Conservation (phyloP, 2,797 vertebrate species). For the Ceyx erithaca region DNA sequence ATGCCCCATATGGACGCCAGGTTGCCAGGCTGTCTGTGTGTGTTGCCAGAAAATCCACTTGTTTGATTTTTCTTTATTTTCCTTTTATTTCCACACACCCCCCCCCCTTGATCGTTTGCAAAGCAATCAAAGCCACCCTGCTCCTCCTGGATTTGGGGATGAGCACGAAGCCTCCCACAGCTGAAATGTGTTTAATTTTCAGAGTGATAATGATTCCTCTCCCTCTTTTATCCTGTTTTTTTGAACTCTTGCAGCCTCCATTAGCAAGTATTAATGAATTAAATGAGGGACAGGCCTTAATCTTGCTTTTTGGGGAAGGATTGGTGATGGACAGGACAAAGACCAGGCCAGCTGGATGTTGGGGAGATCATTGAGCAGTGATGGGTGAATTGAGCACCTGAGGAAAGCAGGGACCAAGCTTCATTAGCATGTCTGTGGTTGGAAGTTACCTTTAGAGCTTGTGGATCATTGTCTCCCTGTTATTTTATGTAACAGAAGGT, state of each 20-base stretch:
- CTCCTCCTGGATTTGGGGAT: not conserved
- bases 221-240: not conserved
- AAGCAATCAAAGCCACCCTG: not conserved
- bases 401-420: not conserved
- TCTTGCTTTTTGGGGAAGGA: not conserved
- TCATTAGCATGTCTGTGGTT: accelerated
- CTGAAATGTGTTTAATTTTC: slow-evolving; percentile 7
- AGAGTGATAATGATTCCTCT: not conserved
- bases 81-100: not conserved
- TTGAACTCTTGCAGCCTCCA: not conserved
- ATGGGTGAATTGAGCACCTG: not conserved
- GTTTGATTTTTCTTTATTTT: not conserved
- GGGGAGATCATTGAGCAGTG: not conserved
- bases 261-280: slow-evolving; percentile 9
- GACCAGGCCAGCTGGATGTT: not conserved
- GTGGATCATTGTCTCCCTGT: not conserved
- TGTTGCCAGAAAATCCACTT: not conserved
- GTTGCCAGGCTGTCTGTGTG: not conserved
- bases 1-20: accelerated
- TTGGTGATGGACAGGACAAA: not conserved
- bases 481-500: not conserved
- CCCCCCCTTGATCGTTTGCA: not conserved
- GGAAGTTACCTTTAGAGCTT: not conserved
- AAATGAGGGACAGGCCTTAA: not conserved
- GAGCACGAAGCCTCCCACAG: not conserved